These are phyloP conservation scores for Resseliella maxima DNA, from an alignment of 2,888 invertebrate genomes.

Conservation along the genomic window DNA sequence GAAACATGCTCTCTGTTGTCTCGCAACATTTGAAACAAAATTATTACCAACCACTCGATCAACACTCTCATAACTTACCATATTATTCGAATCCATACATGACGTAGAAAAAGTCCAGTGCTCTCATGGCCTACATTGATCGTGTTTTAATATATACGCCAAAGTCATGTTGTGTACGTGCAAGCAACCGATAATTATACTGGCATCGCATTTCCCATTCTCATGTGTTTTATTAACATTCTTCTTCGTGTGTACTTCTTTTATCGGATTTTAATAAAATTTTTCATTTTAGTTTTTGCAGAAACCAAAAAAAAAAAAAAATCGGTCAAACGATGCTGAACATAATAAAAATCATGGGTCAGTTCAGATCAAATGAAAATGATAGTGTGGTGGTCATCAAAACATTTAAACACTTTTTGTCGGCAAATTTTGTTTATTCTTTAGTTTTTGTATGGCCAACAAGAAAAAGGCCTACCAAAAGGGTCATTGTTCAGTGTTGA, in stretches of 20 bases:
- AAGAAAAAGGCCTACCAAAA: not conserved
- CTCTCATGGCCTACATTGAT: constrained; percentile 31
- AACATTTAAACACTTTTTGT: not conserved
- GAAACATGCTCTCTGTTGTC: too few relatives aligned
- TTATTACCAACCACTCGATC: not conserved
- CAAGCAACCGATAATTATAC: not conserved
- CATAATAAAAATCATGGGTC: too few relatives aligned
- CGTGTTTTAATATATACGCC: not conserved
- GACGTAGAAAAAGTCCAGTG: constrained; percentile 39
- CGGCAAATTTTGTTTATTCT: not conserved
- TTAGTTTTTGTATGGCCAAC: not conserved
- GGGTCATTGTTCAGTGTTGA: not conserved
- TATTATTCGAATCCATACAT: too few relatives aligned
- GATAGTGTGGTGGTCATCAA: not conserved
- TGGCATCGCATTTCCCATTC: not conserved
- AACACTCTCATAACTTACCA: not conserved
- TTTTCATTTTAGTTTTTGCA: not conserved
- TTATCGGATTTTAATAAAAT: not conserved
- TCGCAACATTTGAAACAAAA: too few relatives aligned
- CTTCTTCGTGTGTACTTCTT: not conserved
- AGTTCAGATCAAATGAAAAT: constrained; percentile 9
- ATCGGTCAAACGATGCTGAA: too few relatives aligned
- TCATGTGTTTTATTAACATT: not conserved
- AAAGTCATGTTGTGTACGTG: not conserved
- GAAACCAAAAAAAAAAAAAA: not conserved